Conservation (phyloP, 2,797 vertebrate genomes). For the Graptemys geographica region DNA sequence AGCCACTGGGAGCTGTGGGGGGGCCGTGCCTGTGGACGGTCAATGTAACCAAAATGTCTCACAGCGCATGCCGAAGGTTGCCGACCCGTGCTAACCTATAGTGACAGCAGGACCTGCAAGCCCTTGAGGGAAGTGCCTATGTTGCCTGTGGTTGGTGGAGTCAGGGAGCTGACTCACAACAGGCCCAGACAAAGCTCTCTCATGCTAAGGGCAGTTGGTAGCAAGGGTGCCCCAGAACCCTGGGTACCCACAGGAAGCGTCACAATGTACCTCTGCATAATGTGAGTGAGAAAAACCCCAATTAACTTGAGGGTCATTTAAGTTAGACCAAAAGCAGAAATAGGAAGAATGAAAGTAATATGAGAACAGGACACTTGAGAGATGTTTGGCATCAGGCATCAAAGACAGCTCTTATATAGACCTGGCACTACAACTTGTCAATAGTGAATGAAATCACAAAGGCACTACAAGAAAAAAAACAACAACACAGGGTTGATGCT, state of each 20-base stretch:
- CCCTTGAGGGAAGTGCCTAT: neutral
- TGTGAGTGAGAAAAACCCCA: neutral
- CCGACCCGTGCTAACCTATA: no score
- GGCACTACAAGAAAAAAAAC: conserved; percentile 63
- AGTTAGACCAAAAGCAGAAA: conserved; percentile 63
- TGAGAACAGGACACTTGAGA: neutral
- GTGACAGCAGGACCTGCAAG: neutral
- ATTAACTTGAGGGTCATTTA: conserved; percentile 29
- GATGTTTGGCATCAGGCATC: conserved; percentile 52
- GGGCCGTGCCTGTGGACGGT: no score
- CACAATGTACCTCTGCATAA: neutral
- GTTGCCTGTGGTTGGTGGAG: neutral
- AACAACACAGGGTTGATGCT: conserved; percentile 24
- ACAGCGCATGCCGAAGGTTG: no score
- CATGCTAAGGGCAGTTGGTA: neutral
- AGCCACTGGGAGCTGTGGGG: no score
- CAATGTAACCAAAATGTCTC: no score
- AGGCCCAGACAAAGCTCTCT: neutral
- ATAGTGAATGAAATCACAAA: conserved; percentile 72
- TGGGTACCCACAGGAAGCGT: neutral
- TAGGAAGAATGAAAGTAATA: conserved; percentile 31
- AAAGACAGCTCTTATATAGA: conserved; percentile 67
- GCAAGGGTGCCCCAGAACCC: neutral
- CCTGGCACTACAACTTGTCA: conserved; percentile 72
- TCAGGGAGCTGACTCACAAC: neutral